Conservation (phyloP, 2,797 vertebrate genomes). For the Staurois parvus region DNA sequence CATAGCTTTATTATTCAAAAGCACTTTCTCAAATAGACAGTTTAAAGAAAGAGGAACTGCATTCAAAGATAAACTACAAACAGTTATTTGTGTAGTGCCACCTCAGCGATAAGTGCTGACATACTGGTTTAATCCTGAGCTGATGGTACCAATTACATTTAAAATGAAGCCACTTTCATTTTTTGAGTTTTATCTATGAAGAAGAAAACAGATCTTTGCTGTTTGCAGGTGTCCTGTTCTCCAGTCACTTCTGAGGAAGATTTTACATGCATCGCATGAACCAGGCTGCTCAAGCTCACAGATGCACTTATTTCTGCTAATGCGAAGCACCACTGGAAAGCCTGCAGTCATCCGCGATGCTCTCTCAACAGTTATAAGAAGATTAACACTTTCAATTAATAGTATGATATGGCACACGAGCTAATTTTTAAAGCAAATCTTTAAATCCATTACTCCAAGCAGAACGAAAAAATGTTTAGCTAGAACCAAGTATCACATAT, state of each 20-base stretch:
- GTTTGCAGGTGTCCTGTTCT: slow-evolving; percentile 55
- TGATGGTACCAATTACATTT: slow-evolving; percentile 54
- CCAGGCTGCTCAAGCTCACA: slow-evolving; percentile 25
- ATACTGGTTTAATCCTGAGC: slow-evolving; percentile 22
- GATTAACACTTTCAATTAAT: slow-evolving; percentile 56
- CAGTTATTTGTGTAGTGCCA: neutral
- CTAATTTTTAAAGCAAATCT: slow-evolving; percentile 2
- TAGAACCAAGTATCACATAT: neutral
- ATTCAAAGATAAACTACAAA: neutral
- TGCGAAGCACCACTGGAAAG: slow-evolving; percentile 42
- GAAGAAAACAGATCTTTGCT: slow-evolving; percentile 37
- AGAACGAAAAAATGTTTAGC: neutral
- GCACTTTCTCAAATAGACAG: neutral
- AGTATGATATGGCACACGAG: slow-evolving; percentile 29
- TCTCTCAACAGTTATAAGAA: slow-evolving; percentile 51
- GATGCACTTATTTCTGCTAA: slow-evolving; percentile 47
- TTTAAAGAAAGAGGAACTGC: neutral
- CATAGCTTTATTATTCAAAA: neutral
- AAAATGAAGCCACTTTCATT: slow-evolving; percentile 40
- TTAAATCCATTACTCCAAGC: neutral
- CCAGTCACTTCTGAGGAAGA: slow-evolving; percentile 43
- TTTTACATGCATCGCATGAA: slow-evolving; percentile 39
- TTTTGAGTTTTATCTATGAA: slow-evolving; percentile 25
- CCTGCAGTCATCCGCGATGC: slow-evolving; percentile 50
- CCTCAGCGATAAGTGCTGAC: slow-evolving; percentile 3